These are phyloP conservation scores for Sphaeridia pumilis DNA, from an alignment of 2,888 invertebrate genomes.

Conservation along the genomic window DNA sequence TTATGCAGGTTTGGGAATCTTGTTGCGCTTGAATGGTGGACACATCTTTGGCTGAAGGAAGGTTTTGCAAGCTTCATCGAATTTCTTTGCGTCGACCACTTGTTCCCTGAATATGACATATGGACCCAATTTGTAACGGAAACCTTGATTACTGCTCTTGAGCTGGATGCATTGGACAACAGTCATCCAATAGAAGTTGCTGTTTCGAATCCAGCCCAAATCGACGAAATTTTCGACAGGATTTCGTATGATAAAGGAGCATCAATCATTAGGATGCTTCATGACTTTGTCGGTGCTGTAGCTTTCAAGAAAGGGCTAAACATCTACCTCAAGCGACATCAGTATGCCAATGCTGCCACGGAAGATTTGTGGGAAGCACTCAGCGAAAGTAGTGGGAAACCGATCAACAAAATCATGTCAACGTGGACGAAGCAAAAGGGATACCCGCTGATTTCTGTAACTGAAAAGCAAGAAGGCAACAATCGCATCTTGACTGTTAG, in stretches of 20 bases:
- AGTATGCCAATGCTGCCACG: constrained; percentile 83
- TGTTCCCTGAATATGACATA: constrained; percentile 91
- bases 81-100: constrained; percentile 79
- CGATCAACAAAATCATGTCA: constrained; percentile 82
- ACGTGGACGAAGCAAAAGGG: constrained; percentile 89
- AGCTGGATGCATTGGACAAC: constrained; percentile 76
- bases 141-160: constrained; percentile 69
- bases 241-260: constrained; percentile 96
- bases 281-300: constrained; percentile 82
- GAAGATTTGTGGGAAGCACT: constrained; percentile 87
- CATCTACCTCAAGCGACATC: constrained; percentile 68
- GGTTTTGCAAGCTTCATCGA: constrained; percentile 94
- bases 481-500: constrained; percentile 58
- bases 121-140: constrained; percentile 94
- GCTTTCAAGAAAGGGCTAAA: constrained; percentile 89
- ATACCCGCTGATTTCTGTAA: constrained; percentile 60
- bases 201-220: constrained; percentile 85
- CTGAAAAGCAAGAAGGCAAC: constrained; percentile 45
- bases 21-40: constrained; percentile 99
- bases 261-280: constrained; percentile 85
- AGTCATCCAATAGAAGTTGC: constrained; percentile 91
- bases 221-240: constrained; percentile 95
- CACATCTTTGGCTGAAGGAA: constrained; percentile 90
- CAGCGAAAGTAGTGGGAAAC: constrained; percentile 76
- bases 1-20: constrained; percentile 97